Evolutionary conservation across 37 sponge, comb jelly and placozoan genomes (phyloP), one percentile per base, ranked within the genome.

Genomic region (Amphimedon queenslandica): DNA sequence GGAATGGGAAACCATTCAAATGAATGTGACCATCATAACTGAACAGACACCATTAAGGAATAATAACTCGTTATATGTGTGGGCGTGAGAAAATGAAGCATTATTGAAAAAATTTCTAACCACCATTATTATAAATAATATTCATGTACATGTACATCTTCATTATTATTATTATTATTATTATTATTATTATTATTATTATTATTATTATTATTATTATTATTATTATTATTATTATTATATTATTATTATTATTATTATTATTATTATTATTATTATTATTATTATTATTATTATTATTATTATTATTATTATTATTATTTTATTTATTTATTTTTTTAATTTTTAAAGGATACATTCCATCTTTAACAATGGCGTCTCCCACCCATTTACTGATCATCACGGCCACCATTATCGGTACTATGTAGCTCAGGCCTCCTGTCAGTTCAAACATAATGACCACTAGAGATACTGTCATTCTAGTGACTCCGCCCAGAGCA

Each of bases 371-470:
- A 71, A 98, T 68, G 57, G 86, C 87, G 56, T 98, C 99, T 1
- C 90, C 99, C 21, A 98, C 95, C 99, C 99, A 98, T 69, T 98
- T 98, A 80, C 90, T 89, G 74, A 92, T 63, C 87, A 98, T 89
- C 28, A 92, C 89, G n/a, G 99, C 92, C 10, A 98, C 87, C 99
- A 98, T 98, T 53, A 98, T 89, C 25, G 99, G 99, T 0, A 98
- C 87, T 30, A 98, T 98, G 79, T 98, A 98, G 63, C 82, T 72
- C 32, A 98, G 90, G 3, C 99, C 99, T 0, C 99, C 99, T 20
- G 99, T 98, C 70, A 98, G 70, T 75, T 98, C 99, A 86, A 98
- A 98, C 99, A 98, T 98, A 74, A 98, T 98, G 8, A 98, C 99
- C 36, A 98, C 99, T 67, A 98, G 88, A 29, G 95, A 94, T 13